phyloP scores from a whole-genome alignment of 2,797 vertebrate genomes.

The Sciurus vulgaris region DNA sequence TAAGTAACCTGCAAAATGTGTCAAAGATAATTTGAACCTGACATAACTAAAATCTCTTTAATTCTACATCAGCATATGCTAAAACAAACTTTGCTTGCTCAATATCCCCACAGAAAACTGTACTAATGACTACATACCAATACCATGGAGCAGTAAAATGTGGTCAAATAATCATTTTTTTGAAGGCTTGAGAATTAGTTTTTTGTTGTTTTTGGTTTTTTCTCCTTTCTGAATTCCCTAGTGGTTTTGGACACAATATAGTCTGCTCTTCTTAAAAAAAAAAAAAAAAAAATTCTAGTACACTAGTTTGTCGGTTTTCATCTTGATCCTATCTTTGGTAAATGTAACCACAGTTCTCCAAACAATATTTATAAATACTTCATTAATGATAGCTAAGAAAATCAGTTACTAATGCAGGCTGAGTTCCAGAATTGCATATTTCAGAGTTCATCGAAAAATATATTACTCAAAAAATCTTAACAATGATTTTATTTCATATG shows the following conservation, averaged over 20 bases:
- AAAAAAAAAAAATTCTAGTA: background rate
- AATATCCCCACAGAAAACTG: slow-evolving; percentile 79
- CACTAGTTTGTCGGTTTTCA: slow-evolving; percentile 46
- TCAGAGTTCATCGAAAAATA: slow-evolving; percentile 80
- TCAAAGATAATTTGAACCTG: slow-evolving; percentile 87
- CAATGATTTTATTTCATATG: slow-evolving; percentile 79
- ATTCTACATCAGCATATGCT: slow-evolving; percentile 87
- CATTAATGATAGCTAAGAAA: slow-evolving; percentile 82
- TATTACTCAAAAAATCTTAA: slow-evolving; percentile 83
- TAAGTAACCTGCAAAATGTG: slow-evolving; percentile 87
- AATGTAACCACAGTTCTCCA: slow-evolving; percentile 78
- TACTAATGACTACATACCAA: background rate
- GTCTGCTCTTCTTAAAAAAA: background rate
- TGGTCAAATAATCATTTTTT: background rate
- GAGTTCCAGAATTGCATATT: slow-evolving; percentile 82
- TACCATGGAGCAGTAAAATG: background rate
- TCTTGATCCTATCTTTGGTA: slow-evolving; percentile 66
- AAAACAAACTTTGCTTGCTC: slow-evolving; percentile 82
- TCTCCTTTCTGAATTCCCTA: background rate
- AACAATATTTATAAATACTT: slow-evolving; percentile 81
- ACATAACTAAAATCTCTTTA: slow-evolving; percentile 86
- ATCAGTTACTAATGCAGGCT: slow-evolving; percentile 84
- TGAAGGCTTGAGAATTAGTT: background rate
- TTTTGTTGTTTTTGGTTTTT: background rate
- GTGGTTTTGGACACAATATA: slow-evolving; percentile 25